A percentile compares a stretch with the other conserved stretches of the same genome.
phyloP scores from a whole-genome alignment of 2,797 vertebrate species.

The Argya squamiceps region DNA sequence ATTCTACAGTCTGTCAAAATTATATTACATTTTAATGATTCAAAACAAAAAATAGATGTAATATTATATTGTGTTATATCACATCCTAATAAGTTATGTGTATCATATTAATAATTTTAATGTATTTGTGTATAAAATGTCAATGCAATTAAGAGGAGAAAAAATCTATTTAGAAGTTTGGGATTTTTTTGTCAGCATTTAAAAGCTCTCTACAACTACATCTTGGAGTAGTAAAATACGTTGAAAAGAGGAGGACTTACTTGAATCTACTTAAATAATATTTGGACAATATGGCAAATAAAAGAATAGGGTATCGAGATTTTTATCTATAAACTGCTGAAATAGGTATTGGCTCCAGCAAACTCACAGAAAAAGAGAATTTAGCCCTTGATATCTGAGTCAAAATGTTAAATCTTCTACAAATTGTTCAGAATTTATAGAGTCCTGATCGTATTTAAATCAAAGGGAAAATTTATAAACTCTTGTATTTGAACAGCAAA shows the following conservation, averaged over 20 bases:
- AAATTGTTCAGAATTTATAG: not conserved
- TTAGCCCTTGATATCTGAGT: not conserved
- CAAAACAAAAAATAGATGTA: not conserved
- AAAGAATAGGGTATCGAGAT: not conserved
- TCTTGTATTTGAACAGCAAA: not conserved
- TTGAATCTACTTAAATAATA: not conserved
- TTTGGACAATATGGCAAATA: not conserved
- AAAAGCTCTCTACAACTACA: not conserved
- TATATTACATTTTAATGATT: not conserved
- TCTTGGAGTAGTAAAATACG: not conserved
- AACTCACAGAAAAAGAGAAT: not conserved
- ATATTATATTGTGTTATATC: not conserved
- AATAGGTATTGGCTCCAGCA: not conserved
- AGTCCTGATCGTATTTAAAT: not conserved
- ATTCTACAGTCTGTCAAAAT: not conserved
- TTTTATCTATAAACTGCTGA: not conserved
- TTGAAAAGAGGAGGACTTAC: accelerated
- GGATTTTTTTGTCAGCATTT: not conserved
- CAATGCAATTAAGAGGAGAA: not conserved
- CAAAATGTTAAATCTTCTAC: not conserved
- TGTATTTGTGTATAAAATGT: not conserved
- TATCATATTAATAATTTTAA: not conserved
- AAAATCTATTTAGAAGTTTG: not conserved
- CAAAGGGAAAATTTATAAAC: not conserved
- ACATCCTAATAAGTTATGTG: not conserved